These are phyloP conservation scores for Andrena hattorfiana DNA, from an alignment of 2,888 invertebrate species.

Conservation along the genomic window DNA sequence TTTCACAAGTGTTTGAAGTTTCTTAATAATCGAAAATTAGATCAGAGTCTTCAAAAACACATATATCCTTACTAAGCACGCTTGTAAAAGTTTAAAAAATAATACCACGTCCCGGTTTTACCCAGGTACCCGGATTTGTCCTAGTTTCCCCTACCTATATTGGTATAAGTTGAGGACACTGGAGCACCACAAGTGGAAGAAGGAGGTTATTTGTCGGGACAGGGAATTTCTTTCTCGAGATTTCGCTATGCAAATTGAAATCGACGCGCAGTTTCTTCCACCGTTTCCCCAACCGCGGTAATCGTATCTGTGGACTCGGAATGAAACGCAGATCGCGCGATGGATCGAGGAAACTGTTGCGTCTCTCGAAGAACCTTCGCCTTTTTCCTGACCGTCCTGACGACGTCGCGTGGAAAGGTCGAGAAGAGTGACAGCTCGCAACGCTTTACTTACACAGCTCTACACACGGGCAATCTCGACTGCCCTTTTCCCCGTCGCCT, in stretches of 20 bases:
- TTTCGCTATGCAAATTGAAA: constrained; percentile 5
- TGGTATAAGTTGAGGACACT: neutral
- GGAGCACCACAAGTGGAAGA: neutral
- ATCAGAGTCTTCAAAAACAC: no score
- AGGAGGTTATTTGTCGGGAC: neutral
- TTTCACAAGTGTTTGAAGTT: no score
- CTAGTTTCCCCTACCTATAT: no score
- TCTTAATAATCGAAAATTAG: no score
- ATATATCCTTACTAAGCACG: no score
- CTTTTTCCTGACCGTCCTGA: neutral
- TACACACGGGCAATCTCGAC: neutral
- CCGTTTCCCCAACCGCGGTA: neutral
- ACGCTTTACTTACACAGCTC: neutral
- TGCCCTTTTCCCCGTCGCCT: neutral
- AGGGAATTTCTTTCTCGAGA: neutral
- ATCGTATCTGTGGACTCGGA: neutral
- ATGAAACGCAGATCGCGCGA: neutral
- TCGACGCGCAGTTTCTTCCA: constrained; percentile 8
- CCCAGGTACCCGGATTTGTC: no score
- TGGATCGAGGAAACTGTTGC: neutral
- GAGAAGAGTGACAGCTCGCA: neutral
- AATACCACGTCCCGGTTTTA: no score
- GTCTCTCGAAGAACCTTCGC: neutral
- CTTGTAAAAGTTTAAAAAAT: no score
- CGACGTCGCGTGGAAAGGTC: neutral